phyloP scores from a whole-genome alignment of 1,140 invertebrate genomes.

The Drosophila guanche region DNA sequence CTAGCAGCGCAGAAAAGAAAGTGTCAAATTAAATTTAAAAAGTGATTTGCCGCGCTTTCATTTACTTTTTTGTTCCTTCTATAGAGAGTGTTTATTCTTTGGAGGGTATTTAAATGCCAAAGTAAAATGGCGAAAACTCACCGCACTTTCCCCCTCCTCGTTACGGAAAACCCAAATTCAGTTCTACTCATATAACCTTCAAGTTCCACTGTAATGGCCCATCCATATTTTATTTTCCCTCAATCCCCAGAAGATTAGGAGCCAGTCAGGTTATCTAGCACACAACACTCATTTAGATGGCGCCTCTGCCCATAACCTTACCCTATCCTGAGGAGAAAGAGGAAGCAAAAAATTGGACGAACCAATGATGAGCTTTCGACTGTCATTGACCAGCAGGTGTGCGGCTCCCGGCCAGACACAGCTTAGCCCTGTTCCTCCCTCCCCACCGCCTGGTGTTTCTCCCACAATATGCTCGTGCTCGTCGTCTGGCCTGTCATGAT shows the following conservation, averaged over 20 bases:
- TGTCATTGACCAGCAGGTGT: constrained; percentile 75
- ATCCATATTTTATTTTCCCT: constrained; percentile 44
- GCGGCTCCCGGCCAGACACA: constrained; percentile 63
- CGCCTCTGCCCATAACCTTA: background rate
- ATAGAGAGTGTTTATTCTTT: constrained; percentile 32
- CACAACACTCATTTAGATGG: constrained; percentile 73
- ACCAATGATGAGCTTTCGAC: constrained; percentile 71
- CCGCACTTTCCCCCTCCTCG: constrained; percentile 22
- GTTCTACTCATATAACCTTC: background rate
- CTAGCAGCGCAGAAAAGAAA: constrained; percentile 59
- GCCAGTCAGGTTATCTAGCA: constrained; percentile 55
- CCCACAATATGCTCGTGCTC: background rate
- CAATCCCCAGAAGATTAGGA: constrained; percentile 50
- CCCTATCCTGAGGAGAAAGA: too few relatives aligned
- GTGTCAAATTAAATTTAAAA: constrained; percentile 81
- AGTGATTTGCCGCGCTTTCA: constrained; percentile 72
- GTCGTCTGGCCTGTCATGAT: constrained; percentile 79
- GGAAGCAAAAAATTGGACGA: constrained; percentile 20
- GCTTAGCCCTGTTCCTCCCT: constrained; percentile 67
- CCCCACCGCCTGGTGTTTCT: constrained; percentile 12
- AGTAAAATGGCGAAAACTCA: constrained; percentile 60
- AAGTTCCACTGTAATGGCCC: constrained; percentile 17
- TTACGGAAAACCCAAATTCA: background rate
- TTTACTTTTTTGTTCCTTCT: constrained; percentile 22
- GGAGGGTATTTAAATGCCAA: constrained; percentile 55